phyloP scores from a whole-genome alignment of 2,797 vertebrate genomes.

The Pelodytes ibericus region DNA sequence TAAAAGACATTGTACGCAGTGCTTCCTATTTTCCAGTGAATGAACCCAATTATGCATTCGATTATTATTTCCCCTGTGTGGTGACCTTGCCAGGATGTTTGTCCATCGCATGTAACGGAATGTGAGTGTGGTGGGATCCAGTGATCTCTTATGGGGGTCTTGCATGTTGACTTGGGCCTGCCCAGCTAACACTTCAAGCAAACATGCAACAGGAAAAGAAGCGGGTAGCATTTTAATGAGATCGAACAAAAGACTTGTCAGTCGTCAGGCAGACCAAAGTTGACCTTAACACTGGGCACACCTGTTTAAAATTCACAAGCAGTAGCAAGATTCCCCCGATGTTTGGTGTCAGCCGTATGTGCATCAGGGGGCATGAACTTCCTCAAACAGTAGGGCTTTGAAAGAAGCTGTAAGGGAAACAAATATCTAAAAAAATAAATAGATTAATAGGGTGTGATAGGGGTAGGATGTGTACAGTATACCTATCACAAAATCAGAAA shows the following conservation, averaged over 20 bases:
- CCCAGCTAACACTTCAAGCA: constrained; percentile 49
- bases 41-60: constrained; percentile 4
- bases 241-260: constrained; percentile 50
- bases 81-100: neutral
- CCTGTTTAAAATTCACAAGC: constrained; percentile 54
- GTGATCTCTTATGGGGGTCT: constrained; percentile 34
- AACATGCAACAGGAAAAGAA: constrained; percentile 54
- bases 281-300: constrained; percentile 40
- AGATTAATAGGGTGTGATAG: too few relatives aligned
- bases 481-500: neutral
- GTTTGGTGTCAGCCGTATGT: constrained; percentile 38
- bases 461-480: neutral
- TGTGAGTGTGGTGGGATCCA: neutral
- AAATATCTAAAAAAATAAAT: neutral
- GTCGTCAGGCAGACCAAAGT: constrained; percentile 19
- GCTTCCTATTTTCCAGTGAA: constrained; percentile 2
- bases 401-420: too few relatives aligned
- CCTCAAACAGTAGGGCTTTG: neutral
- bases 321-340: constrained; percentile 15
- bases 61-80: neutral
- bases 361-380: constrained; percentile 24
- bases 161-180: constrained; percentile 51
- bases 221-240: constrained; percentile 50
- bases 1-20: neutral
- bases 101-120: neutral